A percentile compares a stretch with the other conserved stretches of the same genome.
phyloP scores from a whole-genome alignment of 1,140 invertebrate species.

The Sinonovacula constricta region DNA sequence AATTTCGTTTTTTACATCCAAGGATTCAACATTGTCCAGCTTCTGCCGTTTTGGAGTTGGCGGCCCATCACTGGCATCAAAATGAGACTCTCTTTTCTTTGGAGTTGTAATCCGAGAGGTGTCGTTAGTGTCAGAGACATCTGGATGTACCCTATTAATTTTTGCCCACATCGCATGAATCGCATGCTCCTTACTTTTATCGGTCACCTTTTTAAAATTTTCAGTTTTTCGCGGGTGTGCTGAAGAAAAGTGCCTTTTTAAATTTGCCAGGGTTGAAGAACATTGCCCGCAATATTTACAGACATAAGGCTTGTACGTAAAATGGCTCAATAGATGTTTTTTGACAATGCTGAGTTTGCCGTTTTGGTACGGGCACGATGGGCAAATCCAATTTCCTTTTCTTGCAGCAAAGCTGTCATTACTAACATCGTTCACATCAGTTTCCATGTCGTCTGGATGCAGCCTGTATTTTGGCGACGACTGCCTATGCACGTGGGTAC shows the following conservation, averaged over 20 bases:
- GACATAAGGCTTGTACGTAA: conserved; percentile 36
- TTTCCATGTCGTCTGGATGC: too few relatives aligned
- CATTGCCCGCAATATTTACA: conserved; percentile 24
- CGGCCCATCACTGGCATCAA: too few relatives aligned
- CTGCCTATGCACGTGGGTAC: conserved; percentile 33
- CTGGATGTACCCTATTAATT: too few relatives aligned
- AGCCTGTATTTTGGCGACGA: too few relatives aligned
- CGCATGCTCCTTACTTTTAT: too few relatives aligned
- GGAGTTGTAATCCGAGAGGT: too few relatives aligned
- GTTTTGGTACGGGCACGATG: neutral
- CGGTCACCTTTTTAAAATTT: too few relatives aligned
- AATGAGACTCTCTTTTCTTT: too few relatives aligned
- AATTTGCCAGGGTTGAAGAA: neutral
- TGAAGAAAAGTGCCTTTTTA: conserved; percentile 10
- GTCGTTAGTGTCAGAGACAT: too few relatives aligned
- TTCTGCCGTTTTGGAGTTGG: conserved; percentile 4
- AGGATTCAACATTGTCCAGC: neutral
- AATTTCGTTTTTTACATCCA: neutral
- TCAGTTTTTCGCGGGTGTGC: too few relatives aligned
- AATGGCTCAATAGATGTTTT: conserved; percentile 19
- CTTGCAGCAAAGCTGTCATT: neutral
- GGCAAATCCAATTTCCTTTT: neutral
- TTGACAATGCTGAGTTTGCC: neutral
- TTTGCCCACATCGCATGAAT: too few relatives aligned
- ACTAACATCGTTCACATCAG: too few relatives aligned